Evolutionary conservation across 2,113 vertebrate genomes (phyloP).

Genomic region (Ageneiosus marmoratus): DNA sequence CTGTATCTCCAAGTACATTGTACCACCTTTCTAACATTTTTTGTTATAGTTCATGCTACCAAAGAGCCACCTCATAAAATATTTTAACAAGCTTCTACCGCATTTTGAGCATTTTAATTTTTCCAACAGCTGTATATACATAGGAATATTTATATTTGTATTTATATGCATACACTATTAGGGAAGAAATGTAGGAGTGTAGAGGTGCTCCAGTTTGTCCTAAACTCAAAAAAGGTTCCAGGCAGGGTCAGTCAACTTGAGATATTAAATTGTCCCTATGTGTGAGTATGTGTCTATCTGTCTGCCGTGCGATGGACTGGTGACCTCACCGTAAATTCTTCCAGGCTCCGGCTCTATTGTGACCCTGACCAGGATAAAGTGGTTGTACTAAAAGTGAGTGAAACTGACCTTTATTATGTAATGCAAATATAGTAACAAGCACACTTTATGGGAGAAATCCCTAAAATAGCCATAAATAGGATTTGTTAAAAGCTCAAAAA

Average conservation of each 20-base stretch:
- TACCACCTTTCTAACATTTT: not conserved
- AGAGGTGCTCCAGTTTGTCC: not conserved
- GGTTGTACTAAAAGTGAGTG: not conserved
- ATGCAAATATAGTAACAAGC: not conserved
- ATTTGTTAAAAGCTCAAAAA: not conserved
- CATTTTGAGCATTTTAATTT: not conserved
- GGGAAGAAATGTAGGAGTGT: not conserved
- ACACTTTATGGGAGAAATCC: no score
- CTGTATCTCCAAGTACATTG: not conserved
- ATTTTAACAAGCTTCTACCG: not conserved
- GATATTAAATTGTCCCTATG: no score
- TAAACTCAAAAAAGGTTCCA: not conserved
- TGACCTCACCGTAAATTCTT: not conserved
- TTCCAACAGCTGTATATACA: not conserved
- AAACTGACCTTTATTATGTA: not conserved
- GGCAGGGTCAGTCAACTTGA: no score
- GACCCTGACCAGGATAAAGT: not conserved
- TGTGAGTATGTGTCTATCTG: no score
- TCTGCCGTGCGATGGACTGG: no score
- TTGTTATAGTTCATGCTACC: not conserved
- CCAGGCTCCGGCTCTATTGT: not conserved
- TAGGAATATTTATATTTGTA: not conserved
- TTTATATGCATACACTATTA: not conserved
- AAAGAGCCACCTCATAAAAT: not conserved
- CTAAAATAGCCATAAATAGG: not conserved